Base-by-base conservation (phyloP, 2,888 invertebrate genomes). In the Cataglyphis cursor region DNA sequence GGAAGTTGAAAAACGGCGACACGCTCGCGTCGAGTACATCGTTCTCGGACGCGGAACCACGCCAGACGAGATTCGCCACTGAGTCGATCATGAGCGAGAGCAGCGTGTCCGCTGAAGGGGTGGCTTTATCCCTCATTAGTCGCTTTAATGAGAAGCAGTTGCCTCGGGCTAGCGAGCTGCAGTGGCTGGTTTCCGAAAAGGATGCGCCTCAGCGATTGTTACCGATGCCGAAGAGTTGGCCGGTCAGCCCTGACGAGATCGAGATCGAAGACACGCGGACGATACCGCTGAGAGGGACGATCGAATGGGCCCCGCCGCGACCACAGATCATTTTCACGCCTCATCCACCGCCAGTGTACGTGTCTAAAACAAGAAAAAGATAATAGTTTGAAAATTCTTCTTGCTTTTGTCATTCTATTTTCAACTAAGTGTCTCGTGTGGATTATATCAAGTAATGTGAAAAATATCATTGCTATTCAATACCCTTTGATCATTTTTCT, bases 281-380 rank as follows among this genome's bases (percentile, higher is more conserved):
- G 88, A 95, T 96, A 61, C 95, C 96, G 35, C 95, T 97, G 31
- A 95, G 98, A 54, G 98, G 98, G 9, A 98, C 97, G 18, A 94
- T 96, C 68, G 97, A 97, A 92, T 98, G 98, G 98, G 98, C 98
- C 0, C 98, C 98, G 18, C 98, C 98, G 0, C 95, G 98, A 82
- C 96, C 97, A 48, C 98, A 98, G 95, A 97, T 98, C 74, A 98
- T 98, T 88, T 97, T 98, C 91, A 97, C 97, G 2, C 95, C 97
- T 81, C 97, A 98, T 95, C 96, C 97, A 4, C 89, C 96, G 15
- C 96, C 96, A 61, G 96, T 96, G 97, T 97, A 96, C 95, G 96
- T 95, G 85, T 59, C 1, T 48, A 8, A 15, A 41, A 76, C n/a
- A 28, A 61, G 10, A 51, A 3, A 62, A 72, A 15, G 28, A 72